A percentile compares a stretch with the other conserved stretches of the same genome.
These are phyloP conservation scores for Cryptocheilus praepositus DNA, from an alignment of 2,888 invertebrate genomes.

Conservation along the genomic window DNA sequence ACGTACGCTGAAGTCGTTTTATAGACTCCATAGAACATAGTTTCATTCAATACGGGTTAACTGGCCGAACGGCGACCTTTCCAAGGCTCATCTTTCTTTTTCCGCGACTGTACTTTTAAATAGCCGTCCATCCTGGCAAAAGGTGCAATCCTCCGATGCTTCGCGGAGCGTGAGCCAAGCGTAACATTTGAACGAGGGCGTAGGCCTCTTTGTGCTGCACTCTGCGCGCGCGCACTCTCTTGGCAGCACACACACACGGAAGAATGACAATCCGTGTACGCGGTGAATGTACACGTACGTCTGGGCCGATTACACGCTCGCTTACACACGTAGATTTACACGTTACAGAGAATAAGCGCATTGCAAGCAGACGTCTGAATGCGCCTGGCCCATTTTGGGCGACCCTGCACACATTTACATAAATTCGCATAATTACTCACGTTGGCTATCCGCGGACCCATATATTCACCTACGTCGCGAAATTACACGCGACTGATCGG, in stretches of 20 bases:
- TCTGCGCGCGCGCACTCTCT: conserved; percentile 36
- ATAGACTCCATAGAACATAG: no score
- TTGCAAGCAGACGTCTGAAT: conserved; percentile 15
- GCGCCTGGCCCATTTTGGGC: not conserved
- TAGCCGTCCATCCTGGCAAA: conserved; percentile 9
- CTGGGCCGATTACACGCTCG: conserved; percentile 55
- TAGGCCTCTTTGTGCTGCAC: conserved; percentile 53
- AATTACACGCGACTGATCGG: conserved; percentile 13
- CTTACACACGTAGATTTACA: conserved; percentile 44
- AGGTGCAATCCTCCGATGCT: conserved; percentile 32
- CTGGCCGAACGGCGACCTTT: not conserved
- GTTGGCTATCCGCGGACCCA: not conserved
- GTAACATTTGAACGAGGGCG: conserved; percentile 71
- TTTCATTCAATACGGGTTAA: no score
- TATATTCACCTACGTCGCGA: not conserved
- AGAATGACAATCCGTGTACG: not conserved
- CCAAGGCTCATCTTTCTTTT: conserved; percentile 11
- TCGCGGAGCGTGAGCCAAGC: conserved; percentile 68
- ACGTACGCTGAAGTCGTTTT: no score
- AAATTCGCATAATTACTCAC: no score
- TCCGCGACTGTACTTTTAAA: not conserved
- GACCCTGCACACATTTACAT: not conserved
- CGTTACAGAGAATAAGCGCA: conserved; percentile 26
- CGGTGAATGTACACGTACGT: conserved; percentile 34
- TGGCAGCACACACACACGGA: not conserved